Conservation (phyloP, 2,888 invertebrate genomes). For the Eurois occulta region DNA sequence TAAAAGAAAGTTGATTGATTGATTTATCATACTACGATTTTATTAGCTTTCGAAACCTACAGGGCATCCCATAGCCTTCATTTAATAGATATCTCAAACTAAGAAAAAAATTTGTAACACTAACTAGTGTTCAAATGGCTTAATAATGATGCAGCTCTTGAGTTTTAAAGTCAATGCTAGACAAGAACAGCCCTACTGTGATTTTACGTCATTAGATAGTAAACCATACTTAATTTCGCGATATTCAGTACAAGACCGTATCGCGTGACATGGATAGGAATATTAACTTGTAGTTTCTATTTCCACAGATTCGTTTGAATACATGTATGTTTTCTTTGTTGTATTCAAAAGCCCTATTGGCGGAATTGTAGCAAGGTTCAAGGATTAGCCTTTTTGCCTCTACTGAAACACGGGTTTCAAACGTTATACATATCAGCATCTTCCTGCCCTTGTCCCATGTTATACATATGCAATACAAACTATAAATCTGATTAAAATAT, state of each 20-base stretch:
- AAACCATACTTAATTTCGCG: background rate
- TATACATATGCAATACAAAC: slow-evolving; percentile 14
- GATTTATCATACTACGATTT: slow-evolving; percentile 12
- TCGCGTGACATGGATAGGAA: background rate
- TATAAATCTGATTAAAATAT: slow-evolving; percentile 37
- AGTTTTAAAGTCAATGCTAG: background rate
- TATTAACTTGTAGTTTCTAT: background rate
- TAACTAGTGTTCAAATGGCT: background rate
- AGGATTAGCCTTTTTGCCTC: background rate
- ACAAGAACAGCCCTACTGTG: background rate
- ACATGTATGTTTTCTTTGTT: background rate
- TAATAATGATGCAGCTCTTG: background rate
- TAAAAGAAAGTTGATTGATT: slow-evolving; percentile 23
- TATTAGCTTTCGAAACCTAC: background rate
- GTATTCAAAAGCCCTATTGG: background rate
- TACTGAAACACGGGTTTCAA: slow-evolving; percentile 18
- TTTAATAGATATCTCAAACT: background rate
- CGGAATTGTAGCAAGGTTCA: slow-evolving; percentile 7
- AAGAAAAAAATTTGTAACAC: background rate
- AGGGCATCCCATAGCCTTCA: background rate
- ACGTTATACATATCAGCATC: background rate
- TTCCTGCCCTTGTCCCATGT: no score
- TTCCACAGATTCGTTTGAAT: background rate
- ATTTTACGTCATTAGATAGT: background rate
- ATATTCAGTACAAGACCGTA: background rate